These are phyloP conservation scores for Monomorium pharaonis DNA, from an alignment of 1,140 invertebrate species.

Conservation along the genomic window DNA sequence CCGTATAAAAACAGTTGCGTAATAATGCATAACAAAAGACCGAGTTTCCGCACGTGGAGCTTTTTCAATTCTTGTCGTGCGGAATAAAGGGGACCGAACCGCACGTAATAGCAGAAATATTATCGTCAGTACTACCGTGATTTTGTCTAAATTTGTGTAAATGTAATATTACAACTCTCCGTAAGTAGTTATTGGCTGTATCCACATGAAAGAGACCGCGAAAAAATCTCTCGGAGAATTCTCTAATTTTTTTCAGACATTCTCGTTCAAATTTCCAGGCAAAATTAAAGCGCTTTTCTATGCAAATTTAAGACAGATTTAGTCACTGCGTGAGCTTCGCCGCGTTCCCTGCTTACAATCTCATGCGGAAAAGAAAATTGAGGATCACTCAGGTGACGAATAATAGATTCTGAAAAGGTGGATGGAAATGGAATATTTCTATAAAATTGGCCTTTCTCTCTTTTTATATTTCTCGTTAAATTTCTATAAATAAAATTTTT, in stretches of 20 bases:
- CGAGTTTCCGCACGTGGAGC: constrained; percentile 2
- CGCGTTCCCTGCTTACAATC: not conserved
- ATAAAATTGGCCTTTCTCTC: not conserved
- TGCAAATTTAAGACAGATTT: not conserved
- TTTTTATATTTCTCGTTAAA: no score
- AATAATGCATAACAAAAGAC: constrained; percentile 23
- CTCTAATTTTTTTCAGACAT: not conserved
- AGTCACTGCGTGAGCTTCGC: not conserved
- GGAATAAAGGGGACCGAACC: not conserved
- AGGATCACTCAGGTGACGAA: not conserved
- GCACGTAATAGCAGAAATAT: constrained; percentile 1
- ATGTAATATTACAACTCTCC: not conserved
- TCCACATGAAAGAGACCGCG: not conserved
- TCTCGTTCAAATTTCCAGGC: not conserved
- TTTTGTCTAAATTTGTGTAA: not conserved
- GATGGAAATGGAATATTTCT: not conserved
- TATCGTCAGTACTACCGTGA: not conserved
- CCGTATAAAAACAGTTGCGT: not conserved
- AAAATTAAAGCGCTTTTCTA: constrained; percentile 6
- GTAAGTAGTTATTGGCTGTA: constrained; percentile 1
- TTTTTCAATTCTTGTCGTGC: not conserved
- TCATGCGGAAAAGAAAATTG: not conserved
- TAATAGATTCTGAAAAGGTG: not conserved
- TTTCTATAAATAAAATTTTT: no score
- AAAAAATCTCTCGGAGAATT: not conserved